phyloP scores from a whole-genome alignment of 2,113 vertebrate species.

The Dendropsophus ebraccatus region DNA sequence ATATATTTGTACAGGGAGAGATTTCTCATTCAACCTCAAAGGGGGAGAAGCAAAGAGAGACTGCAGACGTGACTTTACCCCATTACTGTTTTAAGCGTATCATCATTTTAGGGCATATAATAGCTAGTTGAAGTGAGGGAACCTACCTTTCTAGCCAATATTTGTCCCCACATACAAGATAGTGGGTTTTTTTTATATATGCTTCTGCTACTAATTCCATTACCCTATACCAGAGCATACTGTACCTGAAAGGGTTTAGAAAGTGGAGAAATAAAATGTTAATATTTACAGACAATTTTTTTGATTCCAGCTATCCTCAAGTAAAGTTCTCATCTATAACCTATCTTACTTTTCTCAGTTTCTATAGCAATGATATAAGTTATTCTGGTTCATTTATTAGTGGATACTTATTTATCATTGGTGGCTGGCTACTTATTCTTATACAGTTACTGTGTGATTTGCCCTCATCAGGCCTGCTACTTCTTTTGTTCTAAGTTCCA shows the following conservation, averaged over 20 bases:
- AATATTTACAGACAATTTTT: slow-evolving; percentile 3
- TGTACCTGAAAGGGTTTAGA: neutral
- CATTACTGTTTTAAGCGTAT: no score
- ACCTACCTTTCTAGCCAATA: neutral
- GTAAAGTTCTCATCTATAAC: neutral
- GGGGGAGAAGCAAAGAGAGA: no score
- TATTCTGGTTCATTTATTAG: neutral
- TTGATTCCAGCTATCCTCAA: neutral
- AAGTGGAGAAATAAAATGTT: neutral
- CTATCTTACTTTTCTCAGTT: neutral
- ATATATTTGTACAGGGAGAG: no score
- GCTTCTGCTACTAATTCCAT: neutral
- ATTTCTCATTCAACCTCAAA: no score
- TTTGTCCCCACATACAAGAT: neutral
- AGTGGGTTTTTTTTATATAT: neutral
- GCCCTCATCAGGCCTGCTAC: neutral
- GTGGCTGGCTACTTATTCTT: no score
- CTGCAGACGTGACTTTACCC: no score
- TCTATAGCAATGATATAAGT: neutral
- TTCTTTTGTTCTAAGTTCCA: neutral
- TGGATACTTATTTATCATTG: no score
- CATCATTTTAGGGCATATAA: no score
- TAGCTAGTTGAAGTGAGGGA: no score
- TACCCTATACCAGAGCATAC: neutral
- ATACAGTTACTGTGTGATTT: neutral